Evolutionary conservation across 2,113 vertebrate species (phyloP).

Genomic region (Ploceus nigricollis): DNA sequence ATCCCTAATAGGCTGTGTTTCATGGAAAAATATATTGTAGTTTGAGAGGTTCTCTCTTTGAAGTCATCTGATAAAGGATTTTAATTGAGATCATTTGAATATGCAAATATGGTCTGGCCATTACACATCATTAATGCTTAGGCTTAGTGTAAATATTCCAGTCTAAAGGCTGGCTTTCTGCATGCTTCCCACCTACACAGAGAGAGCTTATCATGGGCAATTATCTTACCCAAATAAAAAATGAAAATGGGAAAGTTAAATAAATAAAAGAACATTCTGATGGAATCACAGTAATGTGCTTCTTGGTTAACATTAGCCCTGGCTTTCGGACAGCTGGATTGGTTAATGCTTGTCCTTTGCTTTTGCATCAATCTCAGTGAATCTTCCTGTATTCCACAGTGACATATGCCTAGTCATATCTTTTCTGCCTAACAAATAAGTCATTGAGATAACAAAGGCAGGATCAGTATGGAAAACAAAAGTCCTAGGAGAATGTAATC

Average conservation of each 20-base stretch:
- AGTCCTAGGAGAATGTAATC: not conserved
- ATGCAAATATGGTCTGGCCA: constrained; percentile 65
- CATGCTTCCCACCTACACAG: constrained; percentile 59
- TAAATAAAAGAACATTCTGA: constrained; percentile 78
- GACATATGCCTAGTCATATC: constrained; percentile 53
- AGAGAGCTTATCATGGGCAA: constrained; percentile 76
- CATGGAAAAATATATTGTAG: constrained; percentile 34
- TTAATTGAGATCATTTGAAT: constrained; percentile 76
- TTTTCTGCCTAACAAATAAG: constrained; percentile 31
- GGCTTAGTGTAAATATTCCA: constrained; percentile 24
- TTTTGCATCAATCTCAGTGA: constrained; percentile 48
- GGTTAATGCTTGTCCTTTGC: constrained; percentile 68
- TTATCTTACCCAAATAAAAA: constrained; percentile 83
- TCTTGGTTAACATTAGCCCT: constrained; percentile 67
- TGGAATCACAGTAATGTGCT: constrained; percentile 68
- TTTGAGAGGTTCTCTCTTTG: constrained; percentile 61
- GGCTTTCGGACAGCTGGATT: constrained; percentile 66
- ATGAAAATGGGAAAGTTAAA: constrained; percentile 81
- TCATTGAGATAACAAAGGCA: not conserved
- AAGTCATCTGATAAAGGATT: constrained; percentile 60
- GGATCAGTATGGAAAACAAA: not conserved
- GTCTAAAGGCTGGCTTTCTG: constrained; percentile 43
- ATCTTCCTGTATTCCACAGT: constrained; percentile 47
- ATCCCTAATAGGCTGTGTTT: constrained; percentile 17
- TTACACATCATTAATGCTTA: constrained; percentile 42